Percentiles rank a stretch among this genome's conserved stretches.
Evolutionary conservation across 2,888 invertebrate species (phyloP).

Genomic region (Lutraria lutraria): DNA sequence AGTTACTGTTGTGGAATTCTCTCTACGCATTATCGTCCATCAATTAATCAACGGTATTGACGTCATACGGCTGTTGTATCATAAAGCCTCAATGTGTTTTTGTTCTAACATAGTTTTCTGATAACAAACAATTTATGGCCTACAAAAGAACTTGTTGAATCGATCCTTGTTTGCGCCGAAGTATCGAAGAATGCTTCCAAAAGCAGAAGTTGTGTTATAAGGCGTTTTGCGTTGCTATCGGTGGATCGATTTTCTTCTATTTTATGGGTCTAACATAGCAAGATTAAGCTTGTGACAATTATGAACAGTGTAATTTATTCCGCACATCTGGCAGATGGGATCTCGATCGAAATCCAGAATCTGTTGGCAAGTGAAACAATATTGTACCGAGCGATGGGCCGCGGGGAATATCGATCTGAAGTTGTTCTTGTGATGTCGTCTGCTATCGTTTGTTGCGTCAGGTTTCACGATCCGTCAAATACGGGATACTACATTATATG

Average conservation of each 20-base stretch:
- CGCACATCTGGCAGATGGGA: conserved; percentile 58
- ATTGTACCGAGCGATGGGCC: conserved; percentile 35
- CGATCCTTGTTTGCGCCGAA: conserved; percentile 26
- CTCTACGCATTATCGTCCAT: conserved; percentile 2
- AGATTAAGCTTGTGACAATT: conserved; percentile 53
- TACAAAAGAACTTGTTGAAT: conserved; percentile 45
- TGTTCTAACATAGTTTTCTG: conserved; percentile 43
- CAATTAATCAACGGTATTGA: conserved; percentile 41
- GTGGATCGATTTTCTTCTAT: conserved; percentile 49
- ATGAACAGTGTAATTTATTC: conserved; percentile 53
- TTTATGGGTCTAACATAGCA: conserved; percentile 44
- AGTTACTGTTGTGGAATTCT: conserved; percentile 20
- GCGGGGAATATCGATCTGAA: conserved; percentile 32
- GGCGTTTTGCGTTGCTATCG: conserved; percentile 39
- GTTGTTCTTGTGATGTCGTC: conserved; percentile 11
- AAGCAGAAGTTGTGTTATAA: conserved; percentile 26
- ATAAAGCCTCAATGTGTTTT: conserved; percentile 33
- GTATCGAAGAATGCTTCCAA: conserved; percentile 19
- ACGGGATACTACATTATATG: conserved; percentile 25
- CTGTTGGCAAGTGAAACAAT: conserved; percentile 56
- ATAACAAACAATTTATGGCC: conserved; percentile 44
- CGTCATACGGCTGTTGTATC: conserved; percentile 34
- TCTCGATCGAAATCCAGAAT: conserved; percentile 56
- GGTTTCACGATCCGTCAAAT: conserved; percentile 19
- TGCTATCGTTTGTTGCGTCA: conserved; percentile 20